Percentiles rank a stretch among this genome's conserved stretches.
Evolutionary conservation across 2,888 invertebrate genomes (phyloP).

Genomic region (Coenonympha glycerion): DNA sequence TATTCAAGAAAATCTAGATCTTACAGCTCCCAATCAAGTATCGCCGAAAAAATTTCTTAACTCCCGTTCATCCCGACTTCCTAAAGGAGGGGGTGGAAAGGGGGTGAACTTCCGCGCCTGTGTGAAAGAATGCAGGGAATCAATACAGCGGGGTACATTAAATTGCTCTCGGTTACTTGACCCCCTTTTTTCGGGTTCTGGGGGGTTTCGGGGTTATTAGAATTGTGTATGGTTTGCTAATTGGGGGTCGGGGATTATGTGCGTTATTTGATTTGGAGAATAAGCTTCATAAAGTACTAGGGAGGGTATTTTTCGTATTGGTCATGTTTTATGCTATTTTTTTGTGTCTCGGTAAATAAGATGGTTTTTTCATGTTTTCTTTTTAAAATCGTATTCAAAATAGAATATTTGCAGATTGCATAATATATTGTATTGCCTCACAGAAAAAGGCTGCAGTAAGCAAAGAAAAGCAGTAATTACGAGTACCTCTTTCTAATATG

Average conservation of each 20-base stretch:
- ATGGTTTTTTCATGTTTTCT: too few species aligned
- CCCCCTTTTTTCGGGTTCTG: conserved; percentile 45
- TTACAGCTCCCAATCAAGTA: conserved; percentile 22
- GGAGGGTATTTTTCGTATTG: too few species aligned
- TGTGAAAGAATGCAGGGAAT: conserved; percentile 75
- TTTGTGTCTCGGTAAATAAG: too few species aligned
- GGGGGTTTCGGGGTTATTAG: conserved; percentile 14
- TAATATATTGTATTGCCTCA: too few species aligned
- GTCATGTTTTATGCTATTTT: too few species aligned
- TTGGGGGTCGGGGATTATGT: background rate
- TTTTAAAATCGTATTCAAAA: too few species aligned
- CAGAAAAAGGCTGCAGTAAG: too few species aligned
- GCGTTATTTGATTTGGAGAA: conserved; percentile 1
- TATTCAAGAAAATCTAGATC: conserved; percentile 1
- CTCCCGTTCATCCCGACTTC: conserved; percentile 56
- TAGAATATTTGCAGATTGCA: too few species aligned
- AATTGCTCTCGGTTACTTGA: conserved; percentile 60
- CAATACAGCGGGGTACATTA: conserved; percentile 73
- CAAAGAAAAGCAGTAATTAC: too few species aligned
- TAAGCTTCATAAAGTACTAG: too few species aligned
- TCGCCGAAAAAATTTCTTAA: conserved; percentile 61
- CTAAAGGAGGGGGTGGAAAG: conserved; percentile 36
- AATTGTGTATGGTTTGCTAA: conserved; percentile 7
- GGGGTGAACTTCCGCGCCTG: conserved; percentile 54
- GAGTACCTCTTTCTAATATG: too few species aligned